Base-by-base conservation (phyloP, 2,888 invertebrate species). In the Malachius bipustulatus region DNA sequence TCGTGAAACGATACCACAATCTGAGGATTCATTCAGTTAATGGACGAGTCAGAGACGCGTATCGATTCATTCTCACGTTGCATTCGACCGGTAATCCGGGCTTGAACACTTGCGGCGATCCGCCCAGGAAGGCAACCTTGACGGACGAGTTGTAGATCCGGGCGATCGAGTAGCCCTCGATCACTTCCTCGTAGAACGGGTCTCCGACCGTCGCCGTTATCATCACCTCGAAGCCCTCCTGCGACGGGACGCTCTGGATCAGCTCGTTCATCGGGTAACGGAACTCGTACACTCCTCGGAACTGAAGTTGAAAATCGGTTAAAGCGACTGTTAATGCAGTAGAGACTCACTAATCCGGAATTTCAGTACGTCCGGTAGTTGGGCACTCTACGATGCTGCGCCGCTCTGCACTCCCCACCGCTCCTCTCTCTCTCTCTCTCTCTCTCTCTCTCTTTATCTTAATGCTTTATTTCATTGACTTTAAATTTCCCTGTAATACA, bases 1-100 rank as follows among this genome's bases (percentile, higher is more conserved):
- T 96, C 94, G 58, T 88, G 87, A 62, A 85, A 89, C 2, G 89
- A 85, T 0, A 89, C 87, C 6, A 83, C 82, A 54, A 94, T 68
- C 75, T 87, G 60, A 2, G 34, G 9, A 37, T 36, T 16, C 28
- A 32, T n/a, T n/a, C n/a, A n/a, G n/a, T n/a, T n/a, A n/a, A n/a
- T n/a, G n/a, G n/a, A n/a, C n/a, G n/a, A n/a, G n/a, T n/a, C n/a
- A n/a, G n/a, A n/a, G n/a, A n/a, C n/a, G n/a, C n/a, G n/a, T n/a
- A n/a, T n/a, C n/a, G n/a, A n/a, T n/a, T n/a, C n/a, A n/a, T n/a
- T n/a, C n/a, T n/a, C n/a, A n/a, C n/a, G 79, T 71, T 42, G 79
- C 80, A 51, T 90, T 82, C n/a, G n/a, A n/a, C n/a, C 0, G 91
- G 88, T 84, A 94, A 91, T 4, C 85, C 73, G 0, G 96, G 94